Evolutionary conservation across 2,888 invertebrate genomes (phyloP).

Genomic region (Epinotia ramella): DNA sequence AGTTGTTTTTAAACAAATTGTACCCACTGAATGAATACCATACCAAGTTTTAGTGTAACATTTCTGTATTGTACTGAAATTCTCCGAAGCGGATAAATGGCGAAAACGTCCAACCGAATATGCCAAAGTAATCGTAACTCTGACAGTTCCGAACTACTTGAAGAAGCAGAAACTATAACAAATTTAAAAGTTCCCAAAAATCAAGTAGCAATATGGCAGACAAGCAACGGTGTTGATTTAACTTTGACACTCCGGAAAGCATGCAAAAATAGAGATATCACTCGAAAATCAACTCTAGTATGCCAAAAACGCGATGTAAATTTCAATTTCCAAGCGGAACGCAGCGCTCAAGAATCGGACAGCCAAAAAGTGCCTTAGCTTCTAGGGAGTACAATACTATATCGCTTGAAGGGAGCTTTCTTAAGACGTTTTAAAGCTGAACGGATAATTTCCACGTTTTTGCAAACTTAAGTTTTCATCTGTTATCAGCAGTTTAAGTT

Average conservation of each 20-base stretch:
- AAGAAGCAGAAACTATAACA: slow-evolving; percentile 25
- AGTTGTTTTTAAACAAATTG: too few species aligned
- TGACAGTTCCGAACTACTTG: slow-evolving; percentile 2
- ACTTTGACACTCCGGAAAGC: slow-evolving; percentile 28
- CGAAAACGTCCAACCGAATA: slow-evolving; percentile 10
- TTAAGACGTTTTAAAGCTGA: background rate
- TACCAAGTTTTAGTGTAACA: background rate
- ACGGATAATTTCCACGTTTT: slow-evolving; percentile 25
- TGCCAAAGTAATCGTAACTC: background rate
- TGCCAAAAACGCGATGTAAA: background rate
- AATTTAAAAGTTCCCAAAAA: slow-evolving; percentile 39
- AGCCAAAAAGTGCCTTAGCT: background rate
- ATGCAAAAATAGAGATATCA: slow-evolving; percentile 2
- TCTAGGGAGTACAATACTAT: background rate
- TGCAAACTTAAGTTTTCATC: slow-evolving; percentile 32
- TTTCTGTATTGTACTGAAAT: background rate
- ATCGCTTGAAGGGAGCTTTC: background rate
- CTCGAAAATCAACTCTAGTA: background rate
- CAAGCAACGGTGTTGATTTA: slow-evolving; percentile 23
- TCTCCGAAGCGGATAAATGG: background rate
- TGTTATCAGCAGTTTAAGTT: slow-evolving; percentile 31
- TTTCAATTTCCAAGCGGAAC: background rate
- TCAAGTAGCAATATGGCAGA: slow-evolving; percentile 28
- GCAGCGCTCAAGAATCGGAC: background rate
- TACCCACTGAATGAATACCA: too few species aligned